Percentiles rank a stretch among this genome's conserved stretches.
These are phyloP conservation scores for Reinhardtius hippoglossoides DNA, from an alignment of 2,113 vertebrate species.

Conservation along the genomic window DNA sequence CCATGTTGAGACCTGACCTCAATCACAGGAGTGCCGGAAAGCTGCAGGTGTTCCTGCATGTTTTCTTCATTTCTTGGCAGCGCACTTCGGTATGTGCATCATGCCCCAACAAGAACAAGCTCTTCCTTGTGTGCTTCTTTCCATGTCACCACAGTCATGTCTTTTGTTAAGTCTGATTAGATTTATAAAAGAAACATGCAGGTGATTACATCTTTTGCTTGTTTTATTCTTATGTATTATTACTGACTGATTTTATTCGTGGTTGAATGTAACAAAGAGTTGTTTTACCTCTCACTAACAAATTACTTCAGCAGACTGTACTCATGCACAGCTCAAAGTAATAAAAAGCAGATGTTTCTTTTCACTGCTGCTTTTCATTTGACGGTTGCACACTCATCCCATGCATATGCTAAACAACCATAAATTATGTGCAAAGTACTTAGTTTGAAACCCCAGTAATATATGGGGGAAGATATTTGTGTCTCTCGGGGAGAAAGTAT, in stretches of 20 bases:
- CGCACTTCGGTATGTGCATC: slow-evolving; percentile 13
- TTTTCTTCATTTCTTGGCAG: slow-evolving; percentile 19
- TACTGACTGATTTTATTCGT: background rate
- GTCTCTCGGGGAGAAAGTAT: slow-evolving; percentile 4
- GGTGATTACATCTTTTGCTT: background rate
- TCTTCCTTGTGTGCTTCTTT: slow-evolving; percentile 44
- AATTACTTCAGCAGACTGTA: background rate
- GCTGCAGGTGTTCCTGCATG: slow-evolving; percentile 9
- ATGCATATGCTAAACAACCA: slow-evolving; percentile 13
- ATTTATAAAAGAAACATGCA: background rate
- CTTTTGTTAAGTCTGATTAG: background rate
- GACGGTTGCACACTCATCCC: slow-evolving; percentile 27
- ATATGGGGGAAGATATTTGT: slow-evolving; percentile 1
- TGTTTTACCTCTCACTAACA: background rate
- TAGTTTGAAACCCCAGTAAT: slow-evolving; percentile 3
- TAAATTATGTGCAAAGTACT: slow-evolving; percentile 30
- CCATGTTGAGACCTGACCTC: background rate
- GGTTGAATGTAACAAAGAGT: background rate
- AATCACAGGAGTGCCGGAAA: slow-evolving; percentile 8
- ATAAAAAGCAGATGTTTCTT: slow-evolving; percentile 34
- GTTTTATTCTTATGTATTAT: slow-evolving; percentile 5
- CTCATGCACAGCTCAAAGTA: background rate
- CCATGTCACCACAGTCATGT: slow-evolving; percentile 1
- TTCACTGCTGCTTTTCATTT: slow-evolving; percentile 18
- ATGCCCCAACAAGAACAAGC: slow-evolving; percentile 55